phyloP scores from a whole-genome alignment of 2,113 vertebrate species.

The Oreotragus oreotragus region DNA sequence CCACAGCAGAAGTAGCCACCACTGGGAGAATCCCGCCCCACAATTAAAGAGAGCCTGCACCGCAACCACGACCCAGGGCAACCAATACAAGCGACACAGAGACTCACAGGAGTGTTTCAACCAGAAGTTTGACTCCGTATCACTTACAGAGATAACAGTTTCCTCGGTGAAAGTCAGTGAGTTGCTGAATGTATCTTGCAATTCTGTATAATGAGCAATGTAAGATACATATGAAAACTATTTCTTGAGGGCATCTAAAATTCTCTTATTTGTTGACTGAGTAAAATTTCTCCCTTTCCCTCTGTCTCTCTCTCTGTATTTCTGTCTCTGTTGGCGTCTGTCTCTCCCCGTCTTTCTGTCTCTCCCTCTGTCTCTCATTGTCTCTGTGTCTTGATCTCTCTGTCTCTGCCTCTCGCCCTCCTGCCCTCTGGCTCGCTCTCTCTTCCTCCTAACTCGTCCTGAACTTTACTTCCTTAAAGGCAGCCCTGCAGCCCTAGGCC shows the following conservation, averaged over 20 bases:
- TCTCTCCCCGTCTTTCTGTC: accelerated
- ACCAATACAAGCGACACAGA: neutral
- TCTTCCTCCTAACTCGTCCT: neutral
- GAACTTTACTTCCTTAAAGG: neutral
- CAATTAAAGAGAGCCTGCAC: neutral
- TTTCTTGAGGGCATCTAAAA: neutral
- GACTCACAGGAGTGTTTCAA: neutral
- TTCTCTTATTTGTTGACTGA: neutral
- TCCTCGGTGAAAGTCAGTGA: neutral
- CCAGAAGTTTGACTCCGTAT: neutral
- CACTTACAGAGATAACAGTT: neutral
- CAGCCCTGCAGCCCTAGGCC: neutral
- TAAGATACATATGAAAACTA: neutral
- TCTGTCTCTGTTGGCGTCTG: accelerated
- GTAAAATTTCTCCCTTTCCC: too few species aligned
- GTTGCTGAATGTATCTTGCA: neutral
- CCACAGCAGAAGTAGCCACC: neutral
- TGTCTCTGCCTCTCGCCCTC: neutral
- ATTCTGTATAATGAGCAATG: neutral
- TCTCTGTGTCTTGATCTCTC: neutral
- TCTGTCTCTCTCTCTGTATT: neutral
- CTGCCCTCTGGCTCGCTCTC: too few species aligned
- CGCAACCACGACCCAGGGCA: neutral
- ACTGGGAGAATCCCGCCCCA: neutral
- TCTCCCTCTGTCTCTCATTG: neutral